Conservation (phyloP, 2,888 invertebrate genomes). For the Micoletzkya japonica region DNA sequence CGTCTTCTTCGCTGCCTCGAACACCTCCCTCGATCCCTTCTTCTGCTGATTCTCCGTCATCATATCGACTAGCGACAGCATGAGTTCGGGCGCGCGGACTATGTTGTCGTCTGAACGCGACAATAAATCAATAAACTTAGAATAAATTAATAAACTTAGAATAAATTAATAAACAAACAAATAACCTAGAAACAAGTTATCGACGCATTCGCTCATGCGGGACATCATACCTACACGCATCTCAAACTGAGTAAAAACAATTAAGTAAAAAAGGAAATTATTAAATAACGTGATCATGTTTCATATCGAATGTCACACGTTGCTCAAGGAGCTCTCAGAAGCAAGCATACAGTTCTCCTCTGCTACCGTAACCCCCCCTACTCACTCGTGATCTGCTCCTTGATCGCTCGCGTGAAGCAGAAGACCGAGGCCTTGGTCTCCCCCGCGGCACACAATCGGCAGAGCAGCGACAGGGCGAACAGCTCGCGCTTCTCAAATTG, state of each 20-base stretch:
- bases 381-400: background rate
- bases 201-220: too few species aligned
- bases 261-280: too few species aligned
- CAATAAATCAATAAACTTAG: background rate
- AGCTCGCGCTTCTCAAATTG: background rate
- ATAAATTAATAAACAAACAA: too few species aligned
- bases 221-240: too few species aligned
- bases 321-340: too few species aligned
- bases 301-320: too few species aligned
- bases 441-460: slow-evolving; percentile 6
- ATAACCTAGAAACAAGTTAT: too few species aligned
- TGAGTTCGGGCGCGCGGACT: slow-evolving; percentile 10
- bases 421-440: slow-evolving; percentile 15
- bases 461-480: slow-evolving; percentile 13
- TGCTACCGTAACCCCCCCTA: background rate
- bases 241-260: too few species aligned
- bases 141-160: too few species aligned
- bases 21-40: background rate
- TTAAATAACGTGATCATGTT: too few species aligned
- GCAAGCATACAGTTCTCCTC: too few species aligned
- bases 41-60: slow-evolving; percentile 15
- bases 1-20: slow-evolving; percentile 21
- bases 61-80: slow-evolving; percentile 10
- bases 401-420: background rate
- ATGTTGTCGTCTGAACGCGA: background rate